These are phyloP conservation scores for Drosophila melanica DNA, from an alignment of 1,140 invertebrate genomes.

Conservation along the genomic window DNA sequence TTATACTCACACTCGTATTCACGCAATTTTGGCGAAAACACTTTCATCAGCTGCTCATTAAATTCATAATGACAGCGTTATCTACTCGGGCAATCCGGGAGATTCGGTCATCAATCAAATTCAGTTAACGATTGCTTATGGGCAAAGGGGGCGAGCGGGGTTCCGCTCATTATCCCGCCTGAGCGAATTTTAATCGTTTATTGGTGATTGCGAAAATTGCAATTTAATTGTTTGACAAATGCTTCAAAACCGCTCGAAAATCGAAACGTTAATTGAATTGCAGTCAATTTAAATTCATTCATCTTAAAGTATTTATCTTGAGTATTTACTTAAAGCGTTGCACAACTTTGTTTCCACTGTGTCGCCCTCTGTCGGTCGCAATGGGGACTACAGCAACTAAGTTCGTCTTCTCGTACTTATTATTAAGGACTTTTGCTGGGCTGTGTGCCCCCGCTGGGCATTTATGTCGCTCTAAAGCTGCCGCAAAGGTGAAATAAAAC, in stretches of 20 bases:
- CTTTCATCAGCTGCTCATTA: slow-evolving; percentile 78
- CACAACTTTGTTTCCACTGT: not conserved
- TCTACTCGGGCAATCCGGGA: slow-evolving; percentile 24
- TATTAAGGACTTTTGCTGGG: slow-evolving; percentile 16
- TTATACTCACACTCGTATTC: slow-evolving; percentile 4
- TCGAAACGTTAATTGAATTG: slow-evolving; percentile 40
- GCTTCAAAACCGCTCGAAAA: slow-evolving; percentile 16
- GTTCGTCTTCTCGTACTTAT: slow-evolving; percentile 15
- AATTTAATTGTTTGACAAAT: slow-evolving; percentile 67
- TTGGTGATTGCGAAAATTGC: slow-evolving; percentile 68
- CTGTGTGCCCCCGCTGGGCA: slow-evolving; percentile 4
- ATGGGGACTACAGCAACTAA: slow-evolving; percentile 11
- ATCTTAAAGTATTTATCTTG: not conserved
- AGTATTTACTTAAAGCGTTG: not conserved
- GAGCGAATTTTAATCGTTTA: slow-evolving; percentile 69
- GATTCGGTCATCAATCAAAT: slow-evolving; percentile 65
- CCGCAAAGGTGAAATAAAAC: slow-evolving; percentile 55
- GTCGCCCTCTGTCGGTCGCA: not conserved
- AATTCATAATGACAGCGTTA: slow-evolving; percentile 70
- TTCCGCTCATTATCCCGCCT: slow-evolving; percentile 23
- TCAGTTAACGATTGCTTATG: slow-evolving; percentile 20
- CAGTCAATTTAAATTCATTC: slow-evolving; percentile 18
- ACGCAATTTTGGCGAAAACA: slow-evolving; percentile 30
- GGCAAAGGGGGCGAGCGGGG: not conserved
- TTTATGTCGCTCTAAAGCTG: slow-evolving; percentile 27